Evolutionary conservation across 2,113 vertebrate genomes (phyloP).

Genomic region (Oxygymnocypris stewartii): DNA sequence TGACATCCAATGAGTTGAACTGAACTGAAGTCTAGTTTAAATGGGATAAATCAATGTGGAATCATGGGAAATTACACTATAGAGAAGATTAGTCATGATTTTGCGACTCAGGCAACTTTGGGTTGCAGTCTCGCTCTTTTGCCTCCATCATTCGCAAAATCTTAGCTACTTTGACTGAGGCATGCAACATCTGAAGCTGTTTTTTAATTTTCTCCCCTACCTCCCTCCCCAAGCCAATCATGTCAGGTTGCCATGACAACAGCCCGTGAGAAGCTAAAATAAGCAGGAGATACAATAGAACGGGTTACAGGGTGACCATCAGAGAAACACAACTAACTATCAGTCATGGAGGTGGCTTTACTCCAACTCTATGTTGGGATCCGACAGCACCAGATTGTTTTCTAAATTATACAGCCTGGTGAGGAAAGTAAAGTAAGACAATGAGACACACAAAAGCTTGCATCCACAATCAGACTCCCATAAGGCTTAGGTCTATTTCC

Average conservation of each 20-base stretch:
- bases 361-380: background rate
- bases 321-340: slow-evolving; percentile 35
- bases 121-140: background rate
- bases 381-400: slow-evolving; percentile 9
- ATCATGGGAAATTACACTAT: background rate
- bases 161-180: background rate
- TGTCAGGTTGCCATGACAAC: slow-evolving; percentile 47
- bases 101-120: background rate
- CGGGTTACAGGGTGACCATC: slow-evolving; percentile 35
- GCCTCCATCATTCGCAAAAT: background rate
- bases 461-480: slow-evolving; percentile 25
- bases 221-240: slow-evolving; percentile 34
- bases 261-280: slow-evolving; percentile 26
- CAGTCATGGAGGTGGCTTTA: slow-evolving; percentile 10
- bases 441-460: slow-evolving; percentile 15
- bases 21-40: slow-evolving; percentile 12
- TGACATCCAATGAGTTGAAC: background rate
- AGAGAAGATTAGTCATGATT: slow-evolving; percentile 7
- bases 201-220: slow-evolving; percentile 22
- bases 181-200: background rate
- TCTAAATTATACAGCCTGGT: background rate
- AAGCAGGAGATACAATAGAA: slow-evolving; percentile 14
- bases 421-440: slow-evolving; percentile 10
- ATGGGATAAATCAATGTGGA: background rate
- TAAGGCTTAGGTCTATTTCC: slow-evolving; percentile 19